These are phyloP conservation scores for Diprion similis DNA, from an alignment of 1,140 invertebrate genomes.

Conservation along the genomic window DNA sequence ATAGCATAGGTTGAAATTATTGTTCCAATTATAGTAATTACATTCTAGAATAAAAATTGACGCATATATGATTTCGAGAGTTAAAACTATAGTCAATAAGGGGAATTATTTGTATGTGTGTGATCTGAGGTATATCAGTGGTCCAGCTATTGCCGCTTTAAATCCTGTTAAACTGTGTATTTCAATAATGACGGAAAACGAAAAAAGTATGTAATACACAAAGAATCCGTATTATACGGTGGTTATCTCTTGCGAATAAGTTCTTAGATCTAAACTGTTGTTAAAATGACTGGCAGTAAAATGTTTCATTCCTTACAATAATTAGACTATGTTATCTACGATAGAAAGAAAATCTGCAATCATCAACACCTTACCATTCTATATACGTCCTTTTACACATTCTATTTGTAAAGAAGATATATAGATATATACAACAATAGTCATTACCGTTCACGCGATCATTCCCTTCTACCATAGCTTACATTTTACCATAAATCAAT, in stretches of 20 bases:
- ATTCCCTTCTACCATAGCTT: too few relatives aligned
- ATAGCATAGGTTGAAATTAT: conserved; percentile 42
- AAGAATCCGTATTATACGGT: too few relatives aligned
- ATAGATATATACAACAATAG: too few relatives aligned
- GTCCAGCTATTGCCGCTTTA: conserved; percentile 40
- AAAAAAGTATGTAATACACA: too few relatives aligned
- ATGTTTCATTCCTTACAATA: not conserved
- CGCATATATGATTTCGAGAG: conserved; percentile 32
- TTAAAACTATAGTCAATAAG: conserved; percentile 30
- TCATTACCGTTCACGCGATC: too few relatives aligned
- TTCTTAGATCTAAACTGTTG: not conserved
- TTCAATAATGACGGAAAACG: too few relatives aligned
- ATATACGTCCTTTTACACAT: too few relatives aligned
- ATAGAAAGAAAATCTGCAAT: not conserved
- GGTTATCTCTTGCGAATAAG: too few relatives aligned
- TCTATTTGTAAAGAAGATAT: too few relatives aligned
- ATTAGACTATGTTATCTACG: not conserved
- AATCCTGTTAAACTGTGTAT: not conserved
- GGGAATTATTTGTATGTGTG: conserved; percentile 27
- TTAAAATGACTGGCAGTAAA: conserved; percentile 5
- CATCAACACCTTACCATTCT: too few relatives aligned
- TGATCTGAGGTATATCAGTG: conserved; percentile 51
- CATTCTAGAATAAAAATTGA: conserved; percentile 21
- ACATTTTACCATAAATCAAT: too few relatives aligned
- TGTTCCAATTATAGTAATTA: conserved; percentile 39